Conservation (phyloP, 2,113 vertebrate genomes). For the Ia io region DNA sequence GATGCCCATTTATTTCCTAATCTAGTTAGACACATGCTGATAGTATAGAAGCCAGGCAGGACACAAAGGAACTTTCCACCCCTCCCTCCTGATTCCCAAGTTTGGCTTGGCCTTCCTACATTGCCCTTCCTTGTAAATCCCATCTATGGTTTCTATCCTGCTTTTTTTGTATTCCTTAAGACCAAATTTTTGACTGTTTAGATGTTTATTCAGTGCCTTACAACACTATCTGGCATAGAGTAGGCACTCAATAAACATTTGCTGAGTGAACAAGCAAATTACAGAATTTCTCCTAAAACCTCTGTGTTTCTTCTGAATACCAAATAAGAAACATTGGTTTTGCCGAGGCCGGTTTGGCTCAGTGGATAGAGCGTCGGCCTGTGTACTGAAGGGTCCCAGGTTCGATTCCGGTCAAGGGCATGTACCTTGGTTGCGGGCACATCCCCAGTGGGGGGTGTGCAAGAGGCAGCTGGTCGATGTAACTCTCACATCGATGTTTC, state of each 20-base stretch:
- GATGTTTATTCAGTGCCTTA: neutral
- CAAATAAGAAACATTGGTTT: neutral
- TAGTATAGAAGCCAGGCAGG: neutral
- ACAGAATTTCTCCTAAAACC: conserved; percentile 13
- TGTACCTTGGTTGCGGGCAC: no score
- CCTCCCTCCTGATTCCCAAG: neutral
- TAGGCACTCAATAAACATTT: neutral
- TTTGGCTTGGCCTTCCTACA: neutral
- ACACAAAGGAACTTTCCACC: neutral
- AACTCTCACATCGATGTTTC: no score
- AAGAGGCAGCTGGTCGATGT: no score
- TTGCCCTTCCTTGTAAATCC: neutral
- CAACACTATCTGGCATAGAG: neutral
- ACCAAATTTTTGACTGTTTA: neutral
- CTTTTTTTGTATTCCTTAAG: neutral
- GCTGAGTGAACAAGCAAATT: neutral
- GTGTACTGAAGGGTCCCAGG: no score
- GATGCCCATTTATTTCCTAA: neutral
- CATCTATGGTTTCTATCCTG: neutral
- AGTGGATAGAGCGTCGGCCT: no score
- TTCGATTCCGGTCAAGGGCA: no score
- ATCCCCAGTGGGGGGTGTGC: no score
- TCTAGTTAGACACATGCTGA: neutral
- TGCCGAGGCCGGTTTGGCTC: no score
- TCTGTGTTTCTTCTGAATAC: conserved; percentile 25